phyloP scores from a whole-genome alignment of 2,888 invertebrate species.

The Melipona bicolor region DNA sequence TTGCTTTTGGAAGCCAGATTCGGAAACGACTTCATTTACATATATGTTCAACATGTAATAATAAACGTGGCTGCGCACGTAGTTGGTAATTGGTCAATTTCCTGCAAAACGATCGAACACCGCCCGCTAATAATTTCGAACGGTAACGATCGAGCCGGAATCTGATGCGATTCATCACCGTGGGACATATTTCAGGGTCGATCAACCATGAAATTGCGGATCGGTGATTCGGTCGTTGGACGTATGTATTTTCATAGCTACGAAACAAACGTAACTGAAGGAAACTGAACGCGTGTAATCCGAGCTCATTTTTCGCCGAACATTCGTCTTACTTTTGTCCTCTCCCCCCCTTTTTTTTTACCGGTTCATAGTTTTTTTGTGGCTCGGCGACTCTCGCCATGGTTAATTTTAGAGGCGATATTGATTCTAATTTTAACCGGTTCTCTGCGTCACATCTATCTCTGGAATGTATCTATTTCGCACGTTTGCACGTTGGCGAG shows the following conservation, averaged over 20 bases:
- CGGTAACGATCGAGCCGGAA: constrained; percentile 2
- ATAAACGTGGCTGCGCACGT: constrained; percentile 5
- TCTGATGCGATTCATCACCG: constrained; percentile 32
- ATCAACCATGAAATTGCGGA: constrained; percentile 14
- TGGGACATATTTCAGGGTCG: constrained; percentile 19
- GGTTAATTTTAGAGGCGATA: constrained; percentile 68
- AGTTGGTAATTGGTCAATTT: constrained; percentile 44
- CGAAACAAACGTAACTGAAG: not conserved
- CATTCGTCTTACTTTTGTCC: no score
- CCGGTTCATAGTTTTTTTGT: constrained; percentile 11
- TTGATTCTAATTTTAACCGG: constrained; percentile 67
- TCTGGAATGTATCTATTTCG: constrained; percentile 48
- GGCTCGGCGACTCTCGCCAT: constrained; percentile 34
- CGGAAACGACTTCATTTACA: constrained; percentile 28
- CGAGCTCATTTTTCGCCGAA: not conserved
- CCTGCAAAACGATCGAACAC: constrained; percentile 26
- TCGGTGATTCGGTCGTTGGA: not conserved
- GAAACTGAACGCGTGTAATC: constrained; percentile 16
- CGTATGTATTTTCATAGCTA: not conserved
- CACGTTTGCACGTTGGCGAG: not conserved
- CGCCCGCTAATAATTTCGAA: constrained; percentile 13
- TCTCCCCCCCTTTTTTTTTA: constrained; percentile 6
- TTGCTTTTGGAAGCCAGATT: constrained; percentile 34
- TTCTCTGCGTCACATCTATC: constrained; percentile 54
- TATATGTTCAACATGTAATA: constrained; percentile 6